Conservation (phyloP, 2,888 invertebrate genomes). For the Labia minor region DNA sequence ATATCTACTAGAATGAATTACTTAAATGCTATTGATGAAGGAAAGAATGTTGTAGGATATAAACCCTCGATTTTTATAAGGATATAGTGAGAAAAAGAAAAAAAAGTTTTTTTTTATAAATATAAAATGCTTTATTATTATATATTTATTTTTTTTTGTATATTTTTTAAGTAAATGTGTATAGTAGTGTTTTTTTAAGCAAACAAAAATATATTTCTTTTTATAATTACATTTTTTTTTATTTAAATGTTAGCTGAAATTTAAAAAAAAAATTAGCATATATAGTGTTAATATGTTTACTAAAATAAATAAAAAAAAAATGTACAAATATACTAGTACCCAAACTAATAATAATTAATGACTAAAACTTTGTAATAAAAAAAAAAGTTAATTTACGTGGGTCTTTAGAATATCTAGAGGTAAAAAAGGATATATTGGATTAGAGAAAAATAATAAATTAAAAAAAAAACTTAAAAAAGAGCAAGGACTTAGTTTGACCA, state of each 20-base stretch:
- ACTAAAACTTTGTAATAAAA: background rate
- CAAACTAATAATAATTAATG: background rate
- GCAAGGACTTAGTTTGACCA: background rate
- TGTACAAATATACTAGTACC: conserved; percentile 7
- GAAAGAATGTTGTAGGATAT: no score
- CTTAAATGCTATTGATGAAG: no score
- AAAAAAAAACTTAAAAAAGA: background rate
- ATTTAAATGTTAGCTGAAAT: background rate
- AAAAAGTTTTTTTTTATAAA: background rate
- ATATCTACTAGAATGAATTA: no score
- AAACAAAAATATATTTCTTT: no score
- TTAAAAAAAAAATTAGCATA: conserved; percentile 3
- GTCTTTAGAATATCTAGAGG: background rate
- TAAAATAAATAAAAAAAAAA: background rate
- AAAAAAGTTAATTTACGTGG: conserved; percentile 1
- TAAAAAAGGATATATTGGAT: background rate
- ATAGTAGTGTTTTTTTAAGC: no score
- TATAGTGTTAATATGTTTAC: background rate
- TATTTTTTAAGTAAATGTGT: no score
- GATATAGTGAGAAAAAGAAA: background rate
- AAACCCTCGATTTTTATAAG: background rate
- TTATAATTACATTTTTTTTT: background rate
- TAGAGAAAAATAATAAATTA: background rate
- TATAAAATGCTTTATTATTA: background rate
- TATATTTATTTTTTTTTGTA: background rate